phyloP scores from a whole-genome alignment of 2,888 invertebrate genomes.

The Catocala sponsa region DNA sequence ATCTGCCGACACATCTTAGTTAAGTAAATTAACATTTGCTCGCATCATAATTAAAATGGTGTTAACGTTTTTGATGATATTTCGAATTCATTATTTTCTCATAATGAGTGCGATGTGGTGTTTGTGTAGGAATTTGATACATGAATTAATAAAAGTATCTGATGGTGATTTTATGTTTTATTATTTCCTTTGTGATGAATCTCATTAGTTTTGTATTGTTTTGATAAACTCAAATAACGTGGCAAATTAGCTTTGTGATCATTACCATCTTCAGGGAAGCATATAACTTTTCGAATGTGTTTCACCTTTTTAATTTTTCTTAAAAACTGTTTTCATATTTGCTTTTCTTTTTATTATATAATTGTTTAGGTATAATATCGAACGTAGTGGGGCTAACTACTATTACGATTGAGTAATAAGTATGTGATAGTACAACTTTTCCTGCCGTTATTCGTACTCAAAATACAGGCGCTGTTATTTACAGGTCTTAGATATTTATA shows the following conservation, averaged over 20 bases:
- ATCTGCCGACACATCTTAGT: slow-evolving; percentile 83
- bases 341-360: too few species aligned
- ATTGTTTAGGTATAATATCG: too few species aligned
- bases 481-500: background rate
- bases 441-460: too few species aligned
- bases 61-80: slow-evolving; percentile 25
- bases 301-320: too few species aligned
- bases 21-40: slow-evolving; percentile 76
- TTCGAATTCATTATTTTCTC: slow-evolving; percentile 24
- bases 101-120: slow-evolving; percentile 1
- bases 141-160: background rate
- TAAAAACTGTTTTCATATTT: too few species aligned
- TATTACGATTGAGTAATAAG: too few species aligned
- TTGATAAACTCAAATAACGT: background rate
- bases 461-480: too few species aligned
- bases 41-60: slow-evolving; percentile 56
- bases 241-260: too few species aligned
- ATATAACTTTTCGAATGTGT: too few species aligned
- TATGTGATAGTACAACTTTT: too few species aligned
- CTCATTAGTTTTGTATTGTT: background rate
- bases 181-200: background rate
- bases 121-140: background rate
- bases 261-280: too few species aligned
- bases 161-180: background rate
- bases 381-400: too few species aligned